Evolutionary conservation across 1,140 invertebrate species (phyloP).

Genomic region (Cotesia typhae): DNA sequence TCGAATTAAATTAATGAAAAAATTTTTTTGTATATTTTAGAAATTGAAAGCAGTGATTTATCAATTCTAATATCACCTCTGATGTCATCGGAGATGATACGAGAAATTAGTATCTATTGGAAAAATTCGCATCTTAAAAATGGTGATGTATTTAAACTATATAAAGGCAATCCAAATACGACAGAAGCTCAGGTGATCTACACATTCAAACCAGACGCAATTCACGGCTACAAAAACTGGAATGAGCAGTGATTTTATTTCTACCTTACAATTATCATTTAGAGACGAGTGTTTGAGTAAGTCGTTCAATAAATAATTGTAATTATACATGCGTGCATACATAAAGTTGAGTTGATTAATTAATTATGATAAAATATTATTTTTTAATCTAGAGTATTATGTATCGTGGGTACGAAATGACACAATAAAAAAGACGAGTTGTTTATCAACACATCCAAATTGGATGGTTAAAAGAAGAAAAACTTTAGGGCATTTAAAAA

Average conservation of each 20-base stretch:
- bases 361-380: conserved; percentile 11
- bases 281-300: conserved; percentile 45
- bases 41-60: conserved; percentile 41
- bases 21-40: conserved; percentile 32
- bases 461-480: conserved; percentile 70
- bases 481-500: conserved; percentile 54
- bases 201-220: conserved; percentile 33
- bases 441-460: conserved; percentile 66
- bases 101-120: conserved; percentile 55
- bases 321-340: background rate
- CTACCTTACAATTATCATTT: conserved; percentile 46
- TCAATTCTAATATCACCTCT: conserved; percentile 50
- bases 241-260: conserved; percentile 43
- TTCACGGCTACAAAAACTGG: conserved; percentile 47
- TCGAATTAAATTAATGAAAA: too few relatives aligned
- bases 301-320: conserved; percentile 10
- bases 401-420: conserved; percentile 46
- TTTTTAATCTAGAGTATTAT: conserved; percentile 45
- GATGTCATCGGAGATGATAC: conserved; percentile 39
- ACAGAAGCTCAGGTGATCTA: conserved; percentile 39
- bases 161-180: conserved; percentile 36
- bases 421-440: conserved; percentile 54
- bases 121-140: conserved; percentile 43
- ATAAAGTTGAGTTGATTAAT: conserved; percentile 18
- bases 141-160: conserved; percentile 46